Base-by-base conservation (phyloP, 2,797 vertebrate species). In the Phoxinus dragarum region DNA sequence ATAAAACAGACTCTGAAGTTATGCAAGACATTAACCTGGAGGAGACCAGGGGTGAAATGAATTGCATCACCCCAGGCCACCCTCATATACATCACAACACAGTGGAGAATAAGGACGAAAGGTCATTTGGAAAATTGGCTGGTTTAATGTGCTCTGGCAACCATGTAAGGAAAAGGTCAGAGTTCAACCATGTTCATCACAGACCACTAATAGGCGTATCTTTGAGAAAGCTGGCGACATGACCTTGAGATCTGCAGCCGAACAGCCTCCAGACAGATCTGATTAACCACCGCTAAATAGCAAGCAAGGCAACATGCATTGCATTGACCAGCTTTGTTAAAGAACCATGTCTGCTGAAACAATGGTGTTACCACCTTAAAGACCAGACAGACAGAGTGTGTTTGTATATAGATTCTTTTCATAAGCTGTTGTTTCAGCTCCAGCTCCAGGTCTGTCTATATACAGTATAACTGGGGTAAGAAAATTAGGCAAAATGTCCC, bases 101-200 rank as follows among this genome's bases (percentile, higher is more conserved):
- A 40, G 76, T 36, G 38, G 42, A 75, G 34, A 77, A 16, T 56
- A 19, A 61, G 61, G 49, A 69, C 19, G 23, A 80, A 68, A 80
- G 76, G 36, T 69, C 78, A 84, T 10, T 4, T 49, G 77, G 66
- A 68, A 80, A 73, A 36, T 69, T 8, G n/a, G 12, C 6, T 23
- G 42, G 54, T 78, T 74, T 82, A 78, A 74, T 59, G 52, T 38
- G 67, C 64, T 76, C 73, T 71, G 76, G 49, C 79, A 78, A 59
- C 68, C 80, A 61, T 85, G 47, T 76, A 49, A 52, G 31, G 42
- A 75, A 54, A 66, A 80, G 84, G 83, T 87, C 69, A 76, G 64
- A 87, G 88, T 80, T 85, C 82, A 85, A 19, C 6, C 19, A 38
- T 54, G 8, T n/a, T 71, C 72, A 86, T 61, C 78, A 73, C 67